Conservation (phyloP, 2,797 vertebrate species). For the Acrossocheilus fasciatus region DNA sequence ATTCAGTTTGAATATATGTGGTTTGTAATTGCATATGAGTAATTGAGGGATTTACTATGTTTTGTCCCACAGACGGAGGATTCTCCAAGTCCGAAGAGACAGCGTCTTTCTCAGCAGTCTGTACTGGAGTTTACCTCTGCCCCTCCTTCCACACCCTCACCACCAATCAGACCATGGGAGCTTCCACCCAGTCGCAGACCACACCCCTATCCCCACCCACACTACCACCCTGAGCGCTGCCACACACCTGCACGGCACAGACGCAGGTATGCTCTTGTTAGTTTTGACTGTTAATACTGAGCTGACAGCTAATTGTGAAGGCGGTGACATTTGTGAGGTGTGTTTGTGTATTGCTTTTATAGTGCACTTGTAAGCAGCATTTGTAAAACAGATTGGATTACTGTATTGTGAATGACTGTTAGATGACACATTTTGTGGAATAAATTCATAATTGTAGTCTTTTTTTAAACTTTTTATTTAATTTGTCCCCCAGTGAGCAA, state of each 20-base stretch:
- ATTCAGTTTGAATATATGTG: background rate
- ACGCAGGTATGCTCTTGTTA: slow-evolving; percentile 83
- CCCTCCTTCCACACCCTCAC: slow-evolving; percentile 91
- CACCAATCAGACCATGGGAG: slow-evolving; percentile 98
- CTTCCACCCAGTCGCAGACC: slow-evolving; percentile 90
- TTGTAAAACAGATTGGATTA: background rate
- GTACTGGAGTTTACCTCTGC: slow-evolving; percentile 90
- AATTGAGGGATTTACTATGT: slow-evolving; percentile 32
- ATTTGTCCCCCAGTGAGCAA: background rate
- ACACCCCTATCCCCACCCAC: slow-evolving; percentile 85
- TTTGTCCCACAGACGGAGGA: slow-evolving; percentile 86
- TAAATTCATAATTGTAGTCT: background rate
- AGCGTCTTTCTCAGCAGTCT: slow-evolving; percentile 91
- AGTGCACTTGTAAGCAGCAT: background rate
- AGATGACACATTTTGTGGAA: background rate
- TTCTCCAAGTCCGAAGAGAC: slow-evolving; percentile 95
- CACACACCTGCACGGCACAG: slow-evolving; percentile 92
- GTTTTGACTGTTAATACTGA: background rate
- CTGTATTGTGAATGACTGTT: background rate
- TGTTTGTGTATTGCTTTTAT: background rate
- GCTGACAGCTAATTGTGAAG: background rate
- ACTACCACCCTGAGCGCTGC: slow-evolving; percentile 94
- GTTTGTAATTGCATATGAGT: slow-evolving; percentile 3
- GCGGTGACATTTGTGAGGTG: background rate
- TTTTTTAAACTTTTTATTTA: background rate